These are phyloP conservation scores for Octomys mimax DNA, from an alignment of 2,797 vertebrate genomes.

Conservation along the genomic window DNA sequence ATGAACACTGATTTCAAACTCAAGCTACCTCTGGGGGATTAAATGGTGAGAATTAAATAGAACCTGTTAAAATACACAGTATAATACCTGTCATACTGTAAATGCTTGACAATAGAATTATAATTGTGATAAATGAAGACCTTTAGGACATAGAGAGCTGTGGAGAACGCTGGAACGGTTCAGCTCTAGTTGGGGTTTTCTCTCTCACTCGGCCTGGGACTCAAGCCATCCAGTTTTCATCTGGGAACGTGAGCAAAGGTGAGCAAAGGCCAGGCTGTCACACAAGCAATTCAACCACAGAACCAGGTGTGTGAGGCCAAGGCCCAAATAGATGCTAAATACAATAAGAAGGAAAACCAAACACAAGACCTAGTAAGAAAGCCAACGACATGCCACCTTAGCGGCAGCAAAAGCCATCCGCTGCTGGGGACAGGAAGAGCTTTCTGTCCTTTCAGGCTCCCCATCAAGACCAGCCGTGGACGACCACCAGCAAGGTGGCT, in stretches of 20 bases:
- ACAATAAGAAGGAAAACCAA: conserved; percentile 11
- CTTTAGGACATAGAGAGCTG: not conserved
- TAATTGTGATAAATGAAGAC: conserved; percentile 45
- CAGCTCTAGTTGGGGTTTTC: not conserved
- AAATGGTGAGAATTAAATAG: conserved; percentile 39
- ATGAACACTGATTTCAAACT: conserved; percentile 58
- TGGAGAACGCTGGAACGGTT: not conserved
- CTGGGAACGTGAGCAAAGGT: not conserved
- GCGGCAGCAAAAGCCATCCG: not conserved
- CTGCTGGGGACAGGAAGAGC: not conserved
- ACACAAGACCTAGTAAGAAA: not conserved
- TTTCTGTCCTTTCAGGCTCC: not conserved
- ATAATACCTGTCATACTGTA: not conserved
- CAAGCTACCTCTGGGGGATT: not conserved
- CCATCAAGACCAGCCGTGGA: not conserved
- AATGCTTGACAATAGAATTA: not conserved
- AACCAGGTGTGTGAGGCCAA: not conserved
- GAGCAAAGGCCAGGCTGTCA: not conserved
- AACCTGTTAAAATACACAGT: not conserved
- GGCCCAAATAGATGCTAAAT: not conserved
- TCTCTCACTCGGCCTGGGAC: not conserved
- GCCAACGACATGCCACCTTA: not conserved
- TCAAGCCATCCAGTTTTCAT: not conserved
- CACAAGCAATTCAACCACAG: not conserved
- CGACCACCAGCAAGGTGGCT: not conserved